Conservation (phyloP, 2,888 invertebrate genomes). For the Ophion ellenae region DNA sequence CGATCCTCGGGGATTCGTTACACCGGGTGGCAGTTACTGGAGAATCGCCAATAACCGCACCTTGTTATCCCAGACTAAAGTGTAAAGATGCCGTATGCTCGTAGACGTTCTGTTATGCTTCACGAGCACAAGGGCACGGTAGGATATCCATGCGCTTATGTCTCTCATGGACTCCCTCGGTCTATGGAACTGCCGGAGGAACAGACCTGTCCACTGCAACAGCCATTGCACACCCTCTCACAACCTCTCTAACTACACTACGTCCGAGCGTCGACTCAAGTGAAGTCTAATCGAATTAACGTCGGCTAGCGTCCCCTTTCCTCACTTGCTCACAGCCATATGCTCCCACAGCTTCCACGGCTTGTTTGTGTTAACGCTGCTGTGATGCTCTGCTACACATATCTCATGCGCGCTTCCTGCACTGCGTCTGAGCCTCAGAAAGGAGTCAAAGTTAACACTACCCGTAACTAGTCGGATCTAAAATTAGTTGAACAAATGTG, state of each 20-base stretch:
- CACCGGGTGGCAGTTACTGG: not conserved
- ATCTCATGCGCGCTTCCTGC: not conserved
- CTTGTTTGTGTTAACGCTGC: slow-evolving; percentile 26
- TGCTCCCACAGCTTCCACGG: slow-evolving; percentile 20
- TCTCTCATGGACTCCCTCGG: slow-evolving; percentile 2
- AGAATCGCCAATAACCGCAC: not conserved
- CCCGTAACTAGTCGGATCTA: not conserved
- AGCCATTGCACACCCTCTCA: slow-evolving; percentile 28
- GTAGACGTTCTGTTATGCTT: slow-evolving; percentile 3
- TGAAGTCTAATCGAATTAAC: slow-evolving; percentile 63
- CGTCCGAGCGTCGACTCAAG: slow-evolving; percentile 58
- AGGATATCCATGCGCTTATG: not conserved
- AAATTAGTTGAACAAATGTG: not conserved
- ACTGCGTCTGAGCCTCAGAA: not conserved
- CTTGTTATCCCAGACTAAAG: not conserved
- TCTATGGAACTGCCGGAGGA: slow-evolving; percentile 2
- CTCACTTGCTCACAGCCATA: slow-evolving; percentile 23
- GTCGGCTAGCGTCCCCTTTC: slow-evolving; percentile 45
- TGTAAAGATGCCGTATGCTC: not conserved
- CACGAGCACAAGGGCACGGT: not conserved
- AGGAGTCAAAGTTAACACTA: slow-evolving; percentile 3
- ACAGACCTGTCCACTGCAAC: slow-evolving; percentile 41
- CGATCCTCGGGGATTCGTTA: no score
- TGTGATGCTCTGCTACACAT: slow-evolving; percentile 20
- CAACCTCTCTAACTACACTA: slow-evolving; percentile 15